Conservation (phyloP, 2,797 vertebrate species). For the Megalops cyprinoides region DNA sequence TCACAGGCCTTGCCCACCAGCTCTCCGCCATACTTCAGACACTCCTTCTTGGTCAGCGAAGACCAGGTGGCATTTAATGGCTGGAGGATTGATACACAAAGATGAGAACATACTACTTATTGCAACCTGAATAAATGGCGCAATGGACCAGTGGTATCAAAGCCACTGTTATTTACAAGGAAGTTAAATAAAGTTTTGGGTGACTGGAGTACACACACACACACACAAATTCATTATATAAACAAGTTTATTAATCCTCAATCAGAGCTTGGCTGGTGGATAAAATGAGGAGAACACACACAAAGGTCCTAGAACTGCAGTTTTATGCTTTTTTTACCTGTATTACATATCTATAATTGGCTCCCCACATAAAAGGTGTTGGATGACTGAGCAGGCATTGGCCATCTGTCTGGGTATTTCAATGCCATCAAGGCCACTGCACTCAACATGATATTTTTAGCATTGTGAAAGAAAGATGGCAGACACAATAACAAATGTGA, state of each 20-base stretch:
- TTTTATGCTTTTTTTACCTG: no score
- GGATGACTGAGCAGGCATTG: not conserved
- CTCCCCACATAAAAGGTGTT: not conserved
- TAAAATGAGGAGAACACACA: no score
- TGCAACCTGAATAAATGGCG: not conserved
- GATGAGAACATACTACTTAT: not conserved
- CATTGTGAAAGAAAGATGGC: not conserved
- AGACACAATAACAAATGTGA: not conserved
- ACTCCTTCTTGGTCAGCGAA: constrained; percentile 80
- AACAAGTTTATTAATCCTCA: not conserved
- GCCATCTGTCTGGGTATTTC: not conserved
- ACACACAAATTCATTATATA: not conserved
- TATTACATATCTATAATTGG: not conserved
- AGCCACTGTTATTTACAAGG: not conserved
- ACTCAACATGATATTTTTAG: not conserved
- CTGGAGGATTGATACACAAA: constrained; percentile 55
- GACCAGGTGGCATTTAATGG: constrained; percentile 84
- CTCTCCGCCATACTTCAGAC: constrained; percentile 82
- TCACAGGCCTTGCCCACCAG: constrained; percentile 84
- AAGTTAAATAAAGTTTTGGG: not conserved
- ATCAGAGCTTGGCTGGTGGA: not conserved
- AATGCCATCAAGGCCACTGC: not conserved
- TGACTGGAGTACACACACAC: not conserved
- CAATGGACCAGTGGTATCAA: not conserved
- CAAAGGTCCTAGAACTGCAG: no score